Evolutionary conservation across 2,797 vertebrate species (phyloP).

Genomic region (Bovichtus diacanthus): DNA sequence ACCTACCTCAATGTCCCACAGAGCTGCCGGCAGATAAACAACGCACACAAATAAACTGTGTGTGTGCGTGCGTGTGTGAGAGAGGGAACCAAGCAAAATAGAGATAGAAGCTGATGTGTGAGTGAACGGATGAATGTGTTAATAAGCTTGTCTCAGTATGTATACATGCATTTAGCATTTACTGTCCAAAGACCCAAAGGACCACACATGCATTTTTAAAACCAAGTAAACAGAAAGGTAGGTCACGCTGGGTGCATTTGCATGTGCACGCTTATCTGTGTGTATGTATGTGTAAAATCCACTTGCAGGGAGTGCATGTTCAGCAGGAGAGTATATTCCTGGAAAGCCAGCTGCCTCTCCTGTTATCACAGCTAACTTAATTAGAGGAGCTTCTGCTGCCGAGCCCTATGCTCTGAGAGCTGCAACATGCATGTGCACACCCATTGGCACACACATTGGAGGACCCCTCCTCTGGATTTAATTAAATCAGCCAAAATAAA

Average conservation of each 20-base stretch:
- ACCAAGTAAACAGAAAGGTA: slow-evolving; percentile 32
- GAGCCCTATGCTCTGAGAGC: slow-evolving; percentile 39
- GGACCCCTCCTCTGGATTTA: slow-evolving; percentile 22
- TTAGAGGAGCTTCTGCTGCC: slow-evolving; percentile 65
- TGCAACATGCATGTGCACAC: slow-evolving; percentile 1
- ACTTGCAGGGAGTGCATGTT: slow-evolving; percentile 51
- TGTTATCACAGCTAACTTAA: slow-evolving; percentile 75
- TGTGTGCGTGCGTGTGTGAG: not conserved
- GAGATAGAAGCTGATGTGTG: not conserved
- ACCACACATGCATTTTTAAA: slow-evolving; percentile 56
- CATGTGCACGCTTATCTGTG: slow-evolving; percentile 8
- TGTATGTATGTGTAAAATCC: slow-evolving; percentile 42
- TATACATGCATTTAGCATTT: slow-evolving; percentile 61
- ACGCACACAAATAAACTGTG: not conserved
- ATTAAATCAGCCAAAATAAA: slow-evolving; percentile 49
- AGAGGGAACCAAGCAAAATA: not conserved
- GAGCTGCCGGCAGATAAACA: slow-evolving; percentile 17
- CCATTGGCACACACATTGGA: not conserved
- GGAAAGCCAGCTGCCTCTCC: slow-evolving; percentile 74
- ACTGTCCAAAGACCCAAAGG: slow-evolving; percentile 40
- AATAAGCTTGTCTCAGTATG: slow-evolving; percentile 51
- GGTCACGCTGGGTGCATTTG: slow-evolving; percentile 26
- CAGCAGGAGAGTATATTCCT: slow-evolving; percentile 69
- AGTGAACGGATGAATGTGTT: slow-evolving; percentile 40
- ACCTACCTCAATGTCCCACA: slow-evolving; percentile 40